These are phyloP conservation scores for Electrophaes corylata DNA, from an alignment of 2,888 invertebrate species.

Conservation along the genomic window DNA sequence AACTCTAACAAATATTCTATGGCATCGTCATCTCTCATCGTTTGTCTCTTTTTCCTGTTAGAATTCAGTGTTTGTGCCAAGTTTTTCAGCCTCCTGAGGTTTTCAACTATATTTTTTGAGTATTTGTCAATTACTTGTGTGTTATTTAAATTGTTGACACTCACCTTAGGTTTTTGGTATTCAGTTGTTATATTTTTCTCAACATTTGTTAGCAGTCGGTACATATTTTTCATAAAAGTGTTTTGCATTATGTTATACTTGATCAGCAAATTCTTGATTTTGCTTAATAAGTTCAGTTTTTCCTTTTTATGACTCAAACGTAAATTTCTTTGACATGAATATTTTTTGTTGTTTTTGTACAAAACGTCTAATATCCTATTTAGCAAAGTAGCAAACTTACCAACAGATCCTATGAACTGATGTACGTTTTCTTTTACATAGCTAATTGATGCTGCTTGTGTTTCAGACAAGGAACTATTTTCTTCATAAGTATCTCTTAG, in stretches of 20 bases:
- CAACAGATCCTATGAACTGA: slow-evolving; percentile 59
- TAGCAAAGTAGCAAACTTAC: slow-evolving; percentile 59
- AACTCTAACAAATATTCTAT: slow-evolving; percentile 66
- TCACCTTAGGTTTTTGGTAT: slow-evolving; percentile 31
- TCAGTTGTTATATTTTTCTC: slow-evolving; percentile 38
- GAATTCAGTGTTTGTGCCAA: slow-evolving; percentile 54
- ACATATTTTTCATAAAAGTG: slow-evolving; percentile 62
- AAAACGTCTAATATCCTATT: slow-evolving; percentile 59
- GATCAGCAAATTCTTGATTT: slow-evolving; percentile 53
- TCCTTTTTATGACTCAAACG: slow-evolving; percentile 17
- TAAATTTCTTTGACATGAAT: slow-evolving; percentile 16
- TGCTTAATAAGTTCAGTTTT: slow-evolving; percentile 40
- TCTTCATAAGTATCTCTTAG: slow-evolving; percentile 47
- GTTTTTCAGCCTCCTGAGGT: slow-evolving; percentile 62
- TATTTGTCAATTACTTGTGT: slow-evolving; percentile 50
- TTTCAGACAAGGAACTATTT: slow-evolving; percentile 44
- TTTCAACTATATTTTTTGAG: slow-evolving; percentile 61
- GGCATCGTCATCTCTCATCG: slow-evolving; percentile 52
- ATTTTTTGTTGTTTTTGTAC: slow-evolving; percentile 39
- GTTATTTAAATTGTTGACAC: slow-evolving; percentile 27
- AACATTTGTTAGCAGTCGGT: slow-evolving; percentile 49
- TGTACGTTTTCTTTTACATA: slow-evolving; percentile 62
- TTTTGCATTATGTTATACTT: slow-evolving; percentile 66
- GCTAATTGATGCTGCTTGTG: slow-evolving; percentile 53
- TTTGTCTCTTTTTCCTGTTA: slow-evolving; percentile 54